These are phyloP conservation scores for Stylophora pistillata DNA, from an alignment of 64 coral and sea anemone species.

Conservation along the genomic window DNA sequence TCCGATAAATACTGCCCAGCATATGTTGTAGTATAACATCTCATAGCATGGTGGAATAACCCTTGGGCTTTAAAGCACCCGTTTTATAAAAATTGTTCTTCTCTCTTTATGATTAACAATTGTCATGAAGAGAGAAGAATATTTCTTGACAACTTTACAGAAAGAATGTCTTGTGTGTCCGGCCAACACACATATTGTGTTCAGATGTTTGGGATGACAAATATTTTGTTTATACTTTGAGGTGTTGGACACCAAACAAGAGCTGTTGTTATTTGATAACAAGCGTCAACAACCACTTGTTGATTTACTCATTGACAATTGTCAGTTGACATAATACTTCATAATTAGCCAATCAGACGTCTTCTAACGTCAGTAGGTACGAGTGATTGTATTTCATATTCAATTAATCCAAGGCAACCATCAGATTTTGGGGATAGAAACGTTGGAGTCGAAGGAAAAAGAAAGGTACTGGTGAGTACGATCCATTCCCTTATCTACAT, in stretches of 20 bases:
- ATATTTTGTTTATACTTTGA: not conserved
- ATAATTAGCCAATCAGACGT: conserved; percentile 6
- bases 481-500: not conserved
- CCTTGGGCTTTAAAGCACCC: too few species aligned
- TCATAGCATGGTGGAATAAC: too few species aligned
- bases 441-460: too few species aligned
- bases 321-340: conserved; percentile 28
- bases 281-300: not conserved
- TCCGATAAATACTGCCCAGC: too few species aligned
- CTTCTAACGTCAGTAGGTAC: too few species aligned
- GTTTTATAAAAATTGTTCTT: too few species aligned
- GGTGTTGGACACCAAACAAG: conserved; percentile 25
- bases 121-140: too few species aligned
- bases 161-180: not conserved
- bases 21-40: too few species aligned
- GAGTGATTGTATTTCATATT: not conserved
- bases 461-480: not conserved
- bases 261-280: not conserved
- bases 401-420: not conserved
- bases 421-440: not conserved
- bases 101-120: too few species aligned
- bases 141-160: too few species aligned
- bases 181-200: not conserved
- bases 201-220: not conserved
- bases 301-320: not conserved